Percentiles rank a stretch among this genome's conserved stretches.
These are phyloP conservation scores for Stenopsyche tienmushanensis DNA, from an alignment of 1,140 invertebrate genomes.

Conservation along the genomic window DNA sequence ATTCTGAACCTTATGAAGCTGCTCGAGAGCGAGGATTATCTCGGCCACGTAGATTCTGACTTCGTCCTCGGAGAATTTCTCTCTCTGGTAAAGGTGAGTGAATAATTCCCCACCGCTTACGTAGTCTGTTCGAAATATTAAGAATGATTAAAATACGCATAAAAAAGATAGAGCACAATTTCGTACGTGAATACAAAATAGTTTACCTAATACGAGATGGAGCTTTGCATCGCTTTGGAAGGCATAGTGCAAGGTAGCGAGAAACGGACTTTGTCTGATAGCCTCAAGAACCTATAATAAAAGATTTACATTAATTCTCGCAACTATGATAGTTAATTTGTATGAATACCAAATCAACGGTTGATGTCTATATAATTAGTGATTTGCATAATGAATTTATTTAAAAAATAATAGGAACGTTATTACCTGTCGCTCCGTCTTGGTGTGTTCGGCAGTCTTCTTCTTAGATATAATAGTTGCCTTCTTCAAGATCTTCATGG, in stretches of 20 bases:
- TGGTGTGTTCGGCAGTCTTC: conserved; percentile 92
- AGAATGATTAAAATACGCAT: background rate
- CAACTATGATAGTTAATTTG: too few species aligned
- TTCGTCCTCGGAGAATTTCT: conserved; percentile 81
- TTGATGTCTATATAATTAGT: too few species aligned
- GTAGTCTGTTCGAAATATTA: conserved; percentile 69
- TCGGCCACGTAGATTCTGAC: conserved; percentile 89
- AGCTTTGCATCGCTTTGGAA: conserved; percentile 92
- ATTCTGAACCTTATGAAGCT: conserved; percentile 76
- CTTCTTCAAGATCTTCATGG: conserved; percentile 94
- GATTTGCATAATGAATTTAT: too few species aligned
- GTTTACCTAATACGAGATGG: conserved; percentile 87
- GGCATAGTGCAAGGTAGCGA: conserved; percentile 91
- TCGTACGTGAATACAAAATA: background rate
- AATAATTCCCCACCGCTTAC: conserved; percentile 91
- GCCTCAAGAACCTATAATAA: conserved; percentile 76
- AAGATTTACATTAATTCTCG: conserved; percentile 11
- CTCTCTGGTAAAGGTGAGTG: conserved; percentile 86
- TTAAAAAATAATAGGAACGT: too few species aligned
- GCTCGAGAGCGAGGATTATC: conserved; percentile 87
- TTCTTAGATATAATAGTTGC: conserved; percentile 87
- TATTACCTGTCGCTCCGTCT: conserved; percentile 80
- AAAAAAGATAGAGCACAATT: too few species aligned
- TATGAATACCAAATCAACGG: too few species aligned
- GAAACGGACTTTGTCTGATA: conserved; percentile 84